phyloP scores from a whole-genome alignment of 2,888 invertebrate genomes.

The Panzeria rudis region DNA sequence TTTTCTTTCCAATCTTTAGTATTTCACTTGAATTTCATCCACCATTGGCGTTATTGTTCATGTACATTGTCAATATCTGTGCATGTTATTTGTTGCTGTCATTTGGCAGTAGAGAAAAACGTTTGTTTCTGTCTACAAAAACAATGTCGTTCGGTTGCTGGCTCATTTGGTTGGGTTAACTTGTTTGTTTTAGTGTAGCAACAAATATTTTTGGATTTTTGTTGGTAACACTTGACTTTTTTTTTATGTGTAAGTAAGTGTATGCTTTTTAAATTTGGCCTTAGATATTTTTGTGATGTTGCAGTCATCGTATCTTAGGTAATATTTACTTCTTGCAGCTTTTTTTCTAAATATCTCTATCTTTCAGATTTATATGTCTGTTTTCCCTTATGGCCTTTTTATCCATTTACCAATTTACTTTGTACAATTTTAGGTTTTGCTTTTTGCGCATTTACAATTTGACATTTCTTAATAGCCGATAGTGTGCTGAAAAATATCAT shows the following conservation, averaged over 20 bases:
- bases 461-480: slow-evolving; percentile 69
- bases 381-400: slow-evolving; percentile 60
- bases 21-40: slow-evolving; percentile 25
- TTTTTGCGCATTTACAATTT: slow-evolving; percentile 51
- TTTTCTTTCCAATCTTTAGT: slow-evolving; percentile 28
- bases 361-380: slow-evolving; percentile 62
- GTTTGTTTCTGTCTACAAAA: slow-evolving; percentile 55
- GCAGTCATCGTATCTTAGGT: slow-evolving; percentile 52
- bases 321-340: background rate
- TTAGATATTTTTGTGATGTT: slow-evolving; percentile 41
- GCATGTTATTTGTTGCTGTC: slow-evolving; percentile 66
- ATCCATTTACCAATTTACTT: slow-evolving; percentile 46
- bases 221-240: slow-evolving; percentile 47
- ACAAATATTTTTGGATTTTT: slow-evolving; percentile 19
- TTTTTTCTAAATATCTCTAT: slow-evolving; percentile 52
- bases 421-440: slow-evolving; percentile 26
- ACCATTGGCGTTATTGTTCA: slow-evolving; percentile 66
- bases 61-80: slow-evolving; percentile 66
- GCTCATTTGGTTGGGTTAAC: too few relatives aligned
- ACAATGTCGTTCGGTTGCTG: slow-evolving; percentile 25
- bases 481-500: slow-evolving; percentile 43
- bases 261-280: slow-evolving; percentile 16
- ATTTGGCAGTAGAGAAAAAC: slow-evolving; percentile 58
- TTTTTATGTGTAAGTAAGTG: background rate
- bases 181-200: slow-evolving; percentile 43